Base-by-base conservation (phyloP, 2,113 vertebrate genomes). In the Antigone vipio region DNA sequence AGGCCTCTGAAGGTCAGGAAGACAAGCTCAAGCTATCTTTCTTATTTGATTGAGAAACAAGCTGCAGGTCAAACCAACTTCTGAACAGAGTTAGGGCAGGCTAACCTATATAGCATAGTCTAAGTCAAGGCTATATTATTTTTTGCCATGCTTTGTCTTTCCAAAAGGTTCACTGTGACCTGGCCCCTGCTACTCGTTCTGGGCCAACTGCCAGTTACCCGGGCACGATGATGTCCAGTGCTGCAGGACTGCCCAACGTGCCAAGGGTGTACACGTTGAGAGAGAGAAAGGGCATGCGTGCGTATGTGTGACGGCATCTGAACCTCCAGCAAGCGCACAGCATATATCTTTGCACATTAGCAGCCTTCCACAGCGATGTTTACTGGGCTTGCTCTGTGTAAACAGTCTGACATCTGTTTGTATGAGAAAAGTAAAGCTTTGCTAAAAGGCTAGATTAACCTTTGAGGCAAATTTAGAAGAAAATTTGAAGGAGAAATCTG, bases 321-420 rank as follows among this genome's bases (percentile, higher is more conserved):
- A 67, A 79, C 35, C 53, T 80, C 49, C 77, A 93, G 58, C 53
- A 69, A 87, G 29, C 32, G 5, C 64, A 44, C 66, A 40, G 35
- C 58, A 50, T 64, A 78, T 18, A 38, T 93, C 89, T 93, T 88
- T 82, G 66, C 86, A 69, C 89, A 76, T 93, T 85, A 92, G 53
- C 85, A 86, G 72, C 63, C 67, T 91, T 79, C 63, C 40, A 60
- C 69, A 93, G 50, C 29, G 60, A 1, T 85, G 66, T 95, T 96
- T 96, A 66, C 84, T 79, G 87, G 49, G 66, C 32, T 72, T 45
- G 44, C 53, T 73, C 53, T 76, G 66, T 79, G 69, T 87, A 96
- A 94, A 95, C 84, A 87, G 55, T 82, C 95, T 95, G 92, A 95
- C 91, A 87, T 93, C 81, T 95, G 93, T 94, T 97, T 92, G 91